Conservation (phyloP, 2,113 vertebrate genomes). For the Calidris pugnax region DNA sequence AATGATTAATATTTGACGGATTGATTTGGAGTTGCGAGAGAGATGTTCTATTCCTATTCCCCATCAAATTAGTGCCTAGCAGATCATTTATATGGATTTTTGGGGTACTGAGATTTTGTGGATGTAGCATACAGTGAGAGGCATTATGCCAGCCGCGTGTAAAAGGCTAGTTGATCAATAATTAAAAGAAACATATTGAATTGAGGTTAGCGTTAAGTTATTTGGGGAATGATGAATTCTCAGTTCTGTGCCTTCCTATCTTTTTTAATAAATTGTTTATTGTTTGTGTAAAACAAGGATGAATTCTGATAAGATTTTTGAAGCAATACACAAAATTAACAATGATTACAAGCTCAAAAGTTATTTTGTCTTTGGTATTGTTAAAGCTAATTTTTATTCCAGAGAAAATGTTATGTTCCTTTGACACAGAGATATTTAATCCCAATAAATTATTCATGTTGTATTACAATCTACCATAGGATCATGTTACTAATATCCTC, state of each 20-base stretch:
- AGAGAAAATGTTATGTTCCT: not conserved
- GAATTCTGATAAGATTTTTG: not conserved
- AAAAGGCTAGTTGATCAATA: not conserved
- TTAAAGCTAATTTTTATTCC: not conserved
- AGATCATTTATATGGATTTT: not conserved
- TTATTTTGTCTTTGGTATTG: not conserved
- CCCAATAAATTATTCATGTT: not conserved
- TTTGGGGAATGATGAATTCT: not conserved
- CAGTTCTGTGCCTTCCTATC: not conserved
- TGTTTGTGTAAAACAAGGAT: not conserved
- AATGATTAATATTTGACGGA: not conserved
- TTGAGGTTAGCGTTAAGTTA: not conserved
- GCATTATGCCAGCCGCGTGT: not conserved
- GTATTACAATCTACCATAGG: not conserved
- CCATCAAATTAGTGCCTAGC: not conserved
- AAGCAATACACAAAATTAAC: not conserved
- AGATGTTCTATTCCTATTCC: not conserved
- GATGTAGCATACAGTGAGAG: not conserved
- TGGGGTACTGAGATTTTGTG: not conserved
- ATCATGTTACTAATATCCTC: not conserved
- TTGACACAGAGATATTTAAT: not conserved
- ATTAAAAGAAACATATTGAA: constrained; percentile 12
- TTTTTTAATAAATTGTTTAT: not conserved
- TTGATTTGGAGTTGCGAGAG: not conserved
- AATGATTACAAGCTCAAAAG: not conserved